A percentile compares a stretch with the other conserved stretches of the same genome.
Conservation (phyloP, 1,140 invertebrate species). For the Aphelenchoides besseyi region DNA sequence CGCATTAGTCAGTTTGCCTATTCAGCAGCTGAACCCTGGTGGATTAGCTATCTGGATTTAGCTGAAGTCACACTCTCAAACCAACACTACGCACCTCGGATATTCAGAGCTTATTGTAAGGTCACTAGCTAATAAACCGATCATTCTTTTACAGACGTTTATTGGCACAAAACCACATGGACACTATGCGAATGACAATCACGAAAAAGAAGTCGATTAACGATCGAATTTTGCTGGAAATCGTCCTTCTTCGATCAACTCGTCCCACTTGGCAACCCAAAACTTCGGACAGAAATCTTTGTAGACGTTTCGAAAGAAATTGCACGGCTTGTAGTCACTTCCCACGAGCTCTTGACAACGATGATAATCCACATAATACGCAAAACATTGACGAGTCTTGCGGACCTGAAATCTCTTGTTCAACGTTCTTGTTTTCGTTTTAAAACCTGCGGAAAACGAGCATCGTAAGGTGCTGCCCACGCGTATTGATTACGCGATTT, state of each 20-base stretch:
- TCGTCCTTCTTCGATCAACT: conserved; percentile 74
- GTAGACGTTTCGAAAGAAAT: conserved; percentile 88
- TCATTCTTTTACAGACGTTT: too few relatives aligned
- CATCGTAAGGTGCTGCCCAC: conserved; percentile 83
- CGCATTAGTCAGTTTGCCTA: conserved; percentile 1
- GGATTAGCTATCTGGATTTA: too few relatives aligned
- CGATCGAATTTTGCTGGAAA: conserved; percentile 71
- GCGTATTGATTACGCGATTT: conserved; percentile 11
- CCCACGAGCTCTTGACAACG: conserved; percentile 84
- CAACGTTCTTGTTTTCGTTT: too few relatives aligned
- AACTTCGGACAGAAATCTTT: conserved; percentile 76
- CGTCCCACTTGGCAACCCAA: conserved; percentile 90
- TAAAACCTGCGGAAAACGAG: conserved; percentile 83
- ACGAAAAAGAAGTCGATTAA: conserved; percentile 19
- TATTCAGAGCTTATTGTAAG: too few relatives aligned
- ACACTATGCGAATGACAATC: too few relatives aligned
- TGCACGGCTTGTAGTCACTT: conserved; percentile 80
- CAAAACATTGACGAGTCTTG: conserved; percentile 81
- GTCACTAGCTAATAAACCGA: too few relatives aligned
- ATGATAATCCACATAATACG: conserved; percentile 85
- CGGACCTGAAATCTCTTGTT: conserved; percentile 73
- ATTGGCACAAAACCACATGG: too few relatives aligned
- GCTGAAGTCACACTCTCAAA: too few relatives aligned
- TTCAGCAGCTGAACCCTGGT: too few relatives aligned
- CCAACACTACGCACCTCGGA: too few relatives aligned